Evolutionary conservation across 2,113 vertebrate species (phyloP).

Genomic region (Carlito syrichta): DNA sequence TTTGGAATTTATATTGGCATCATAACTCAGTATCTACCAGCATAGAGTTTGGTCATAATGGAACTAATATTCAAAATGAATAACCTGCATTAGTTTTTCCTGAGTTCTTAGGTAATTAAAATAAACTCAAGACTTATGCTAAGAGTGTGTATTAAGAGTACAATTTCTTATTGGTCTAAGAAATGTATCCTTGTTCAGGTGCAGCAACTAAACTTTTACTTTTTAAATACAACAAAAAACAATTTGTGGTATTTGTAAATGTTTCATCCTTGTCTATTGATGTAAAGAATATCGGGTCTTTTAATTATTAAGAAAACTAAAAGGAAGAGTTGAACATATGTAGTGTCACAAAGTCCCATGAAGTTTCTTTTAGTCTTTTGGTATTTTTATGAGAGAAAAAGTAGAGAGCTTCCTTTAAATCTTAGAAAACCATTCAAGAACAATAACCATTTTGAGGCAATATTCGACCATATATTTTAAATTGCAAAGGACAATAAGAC

Average conservation of each 20-base stretch:
- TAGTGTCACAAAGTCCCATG: not conserved
- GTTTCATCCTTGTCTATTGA: not conserved
- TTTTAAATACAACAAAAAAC: not conserved
- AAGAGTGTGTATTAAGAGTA: not conserved
- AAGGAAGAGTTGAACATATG: not conserved
- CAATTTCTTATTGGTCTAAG: not conserved
- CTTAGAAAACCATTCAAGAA: not conserved
- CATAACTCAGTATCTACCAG: not conserved
- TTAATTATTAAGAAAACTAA: not conserved
- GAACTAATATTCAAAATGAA: not conserved
- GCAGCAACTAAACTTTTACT: not conserved
- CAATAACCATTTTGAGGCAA: not conserved
- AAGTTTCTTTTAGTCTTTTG: not conserved
- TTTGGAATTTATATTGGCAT: not conserved
- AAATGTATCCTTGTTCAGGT: not conserved
- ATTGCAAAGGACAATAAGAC: not conserved
- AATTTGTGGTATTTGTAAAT: not conserved
- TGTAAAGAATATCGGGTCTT: not conserved
- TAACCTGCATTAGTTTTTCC: not conserved
- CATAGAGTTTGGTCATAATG: not conserved
- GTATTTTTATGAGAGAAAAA: not conserved
- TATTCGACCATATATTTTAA: not conserved
- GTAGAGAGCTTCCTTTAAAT: not conserved
- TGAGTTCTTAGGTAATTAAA: not conserved
- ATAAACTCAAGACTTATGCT: not conserved